Evolutionary conservation across 2,797 vertebrate genomes (phyloP).

Genomic region (Anguilla anguilla): DNA sequence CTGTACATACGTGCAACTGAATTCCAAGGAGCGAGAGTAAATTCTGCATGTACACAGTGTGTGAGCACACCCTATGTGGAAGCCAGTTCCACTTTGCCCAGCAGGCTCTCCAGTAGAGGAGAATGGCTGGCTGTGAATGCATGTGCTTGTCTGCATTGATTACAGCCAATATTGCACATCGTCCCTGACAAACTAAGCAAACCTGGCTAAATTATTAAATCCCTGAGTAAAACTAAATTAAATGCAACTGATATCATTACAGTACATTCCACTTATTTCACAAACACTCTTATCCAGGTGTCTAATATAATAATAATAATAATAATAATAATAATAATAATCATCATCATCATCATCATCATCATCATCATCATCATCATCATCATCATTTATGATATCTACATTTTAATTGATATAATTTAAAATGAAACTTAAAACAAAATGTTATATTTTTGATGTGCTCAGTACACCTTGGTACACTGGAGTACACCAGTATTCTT

Average conservation of each 20-base stretch:
- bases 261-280: not conserved
- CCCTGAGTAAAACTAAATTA: not conserved
- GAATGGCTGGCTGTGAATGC: not conserved
- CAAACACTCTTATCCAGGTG: not conserved
- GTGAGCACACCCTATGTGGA: conserved; percentile 2
- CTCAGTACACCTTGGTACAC: too few species aligned
- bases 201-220: too few species aligned
- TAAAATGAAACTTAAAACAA: too few species aligned
- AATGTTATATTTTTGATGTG: too few species aligned
- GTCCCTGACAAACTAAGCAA: not conserved
- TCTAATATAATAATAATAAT: not conserved
- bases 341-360: too few species aligned
- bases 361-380: too few species aligned
- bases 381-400: too few species aligned
- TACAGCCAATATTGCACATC: not conserved
- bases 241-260: too few species aligned
- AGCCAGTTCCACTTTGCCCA: not conserved
- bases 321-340: too few species aligned
- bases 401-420: too few species aligned
- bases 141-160: not conserved
- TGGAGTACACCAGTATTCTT: too few species aligned
- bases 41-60: not conserved
- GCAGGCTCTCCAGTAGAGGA: not conserved
- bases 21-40: not conserved
- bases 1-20: not conserved